These are phyloP conservation scores for Siderastrea radians DNA, from an alignment of 92 coral and sea anemone genomes.

Conservation along the genomic window DNA sequence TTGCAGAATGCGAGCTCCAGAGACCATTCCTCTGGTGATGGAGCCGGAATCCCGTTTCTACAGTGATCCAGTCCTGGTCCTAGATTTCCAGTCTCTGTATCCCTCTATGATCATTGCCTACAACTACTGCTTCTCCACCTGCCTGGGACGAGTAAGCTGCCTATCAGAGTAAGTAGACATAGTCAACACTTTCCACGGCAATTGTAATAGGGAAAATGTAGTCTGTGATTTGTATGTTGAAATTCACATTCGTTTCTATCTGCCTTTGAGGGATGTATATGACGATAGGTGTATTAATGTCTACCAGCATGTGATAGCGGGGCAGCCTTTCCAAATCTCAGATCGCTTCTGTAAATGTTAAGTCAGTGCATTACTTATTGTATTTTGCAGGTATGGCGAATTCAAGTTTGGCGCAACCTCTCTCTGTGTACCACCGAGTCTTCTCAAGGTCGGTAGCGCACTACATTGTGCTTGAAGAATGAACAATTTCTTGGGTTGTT, in stretches of 20 bases:
- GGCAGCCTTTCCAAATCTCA: no score
- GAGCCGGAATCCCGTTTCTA: constrained; percentile 99
- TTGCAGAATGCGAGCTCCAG: constrained; percentile 96
- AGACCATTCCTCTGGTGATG: constrained; percentile 92
- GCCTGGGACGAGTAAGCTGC: constrained; percentile 93
- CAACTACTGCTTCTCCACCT: constrained; percentile 98
- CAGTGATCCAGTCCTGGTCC: constrained; percentile 93
- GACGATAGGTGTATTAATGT: no score
- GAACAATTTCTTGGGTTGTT: background rate
- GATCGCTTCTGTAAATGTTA: background rate
- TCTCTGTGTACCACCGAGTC: constrained; percentile 81
- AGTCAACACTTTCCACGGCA: no score
- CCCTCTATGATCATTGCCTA: constrained; percentile 97
- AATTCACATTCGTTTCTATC: no score
- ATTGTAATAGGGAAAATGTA: background rate
- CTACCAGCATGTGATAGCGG: no score
- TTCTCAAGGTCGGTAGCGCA: constrained; percentile 70
- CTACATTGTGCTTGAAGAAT: background rate
- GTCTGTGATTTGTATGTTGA: background rate
- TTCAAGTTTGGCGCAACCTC: constrained; percentile 97
- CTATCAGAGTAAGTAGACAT: constrained; percentile 86
- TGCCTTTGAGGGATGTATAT: no score
- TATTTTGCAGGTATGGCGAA: constrained; percentile 77
- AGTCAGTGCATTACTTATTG: background rate
- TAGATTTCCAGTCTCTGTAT: constrained; percentile 98